Evolutionary conservation across 2,888 invertebrate species (phyloP).

Genomic region (Tinea trinotella): DNA sequence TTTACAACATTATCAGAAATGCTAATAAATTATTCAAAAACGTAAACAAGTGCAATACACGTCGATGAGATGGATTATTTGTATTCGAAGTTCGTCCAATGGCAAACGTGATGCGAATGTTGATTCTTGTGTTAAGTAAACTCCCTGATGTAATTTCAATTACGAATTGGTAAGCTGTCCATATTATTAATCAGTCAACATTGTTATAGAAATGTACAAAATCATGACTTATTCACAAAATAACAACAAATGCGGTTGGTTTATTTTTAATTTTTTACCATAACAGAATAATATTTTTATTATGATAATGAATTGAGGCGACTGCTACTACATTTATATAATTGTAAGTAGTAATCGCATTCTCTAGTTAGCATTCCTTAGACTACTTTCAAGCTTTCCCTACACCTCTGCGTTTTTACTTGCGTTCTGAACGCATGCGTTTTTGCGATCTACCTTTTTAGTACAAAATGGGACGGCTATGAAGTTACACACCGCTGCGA

Average conservation of each 20-base stretch:
- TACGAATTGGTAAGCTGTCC: slow-evolving; percentile 30
- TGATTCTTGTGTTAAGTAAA: slow-evolving; percentile 51
- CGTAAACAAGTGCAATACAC: slow-evolving; percentile 41
- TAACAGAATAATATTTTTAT: no score
- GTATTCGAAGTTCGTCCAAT: slow-evolving; percentile 52
- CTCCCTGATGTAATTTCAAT: slow-evolving; percentile 47
- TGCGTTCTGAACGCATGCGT: no score
- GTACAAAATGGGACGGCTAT: no score
- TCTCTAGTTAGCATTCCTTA: no score
- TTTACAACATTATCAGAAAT: slow-evolving; percentile 27
- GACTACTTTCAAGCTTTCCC: no score
- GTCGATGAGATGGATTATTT: slow-evolving; percentile 40
- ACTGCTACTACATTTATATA: no score
- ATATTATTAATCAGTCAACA: slow-evolving; percentile 12
- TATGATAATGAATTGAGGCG: no score
- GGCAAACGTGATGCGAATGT: slow-evolving; percentile 48
- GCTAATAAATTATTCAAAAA: slow-evolving; percentile 38
- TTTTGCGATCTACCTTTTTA: no score
- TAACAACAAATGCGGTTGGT: not conserved
- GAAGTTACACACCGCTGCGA: no score
- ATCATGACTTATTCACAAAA: not conserved
- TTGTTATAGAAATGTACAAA: slow-evolving; percentile 1
- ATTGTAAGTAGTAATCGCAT: no score
- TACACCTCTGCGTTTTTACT: no score
- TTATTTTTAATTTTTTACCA: no score